These are phyloP conservation scores for Anhinga anhinga DNA, from an alignment of 2,113 vertebrate species.

Conservation along the genomic window DNA sequence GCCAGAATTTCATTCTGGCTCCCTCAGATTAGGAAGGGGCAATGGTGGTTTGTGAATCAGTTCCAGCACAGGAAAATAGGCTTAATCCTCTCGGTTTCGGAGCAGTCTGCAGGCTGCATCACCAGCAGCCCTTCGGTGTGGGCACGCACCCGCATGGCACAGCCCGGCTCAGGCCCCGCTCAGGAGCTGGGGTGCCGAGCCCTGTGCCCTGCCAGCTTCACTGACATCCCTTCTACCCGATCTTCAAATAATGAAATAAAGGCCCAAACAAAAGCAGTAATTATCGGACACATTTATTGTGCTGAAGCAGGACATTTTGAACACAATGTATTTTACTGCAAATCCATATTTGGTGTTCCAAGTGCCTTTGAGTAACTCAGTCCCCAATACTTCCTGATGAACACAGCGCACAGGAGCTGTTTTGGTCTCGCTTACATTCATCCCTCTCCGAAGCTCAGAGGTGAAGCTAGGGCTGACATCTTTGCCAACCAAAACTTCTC, in stretches of 20 bases:
- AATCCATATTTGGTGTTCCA: not conserved
- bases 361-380: not conserved
- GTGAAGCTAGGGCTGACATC: not conserved
- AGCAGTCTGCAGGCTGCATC: not conserved
- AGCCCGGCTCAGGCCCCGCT: not conserved
- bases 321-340: not conserved
- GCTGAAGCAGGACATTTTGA: not conserved
- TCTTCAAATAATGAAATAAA: not conserved
- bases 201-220: not conserved
- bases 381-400: not conserved
- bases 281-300: conserved; percentile 10
- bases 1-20: not conserved
- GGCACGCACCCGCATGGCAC: not conserved
- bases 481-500: not conserved
- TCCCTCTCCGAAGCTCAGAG: not conserved
- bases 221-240: not conserved
- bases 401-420: not conserved
- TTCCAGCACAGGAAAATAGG: not conserved
- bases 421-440: accelerated
- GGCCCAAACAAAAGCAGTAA: not conserved
- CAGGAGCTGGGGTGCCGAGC: not conserved
- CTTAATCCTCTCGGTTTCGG: not conserved
- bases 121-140: not conserved
- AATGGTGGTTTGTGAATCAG: not conserved
- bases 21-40: not conserved